Evolutionary conservation across 2,888 invertebrate species (phyloP).

Genomic region (Caenorhabditis sp.): DNA sequence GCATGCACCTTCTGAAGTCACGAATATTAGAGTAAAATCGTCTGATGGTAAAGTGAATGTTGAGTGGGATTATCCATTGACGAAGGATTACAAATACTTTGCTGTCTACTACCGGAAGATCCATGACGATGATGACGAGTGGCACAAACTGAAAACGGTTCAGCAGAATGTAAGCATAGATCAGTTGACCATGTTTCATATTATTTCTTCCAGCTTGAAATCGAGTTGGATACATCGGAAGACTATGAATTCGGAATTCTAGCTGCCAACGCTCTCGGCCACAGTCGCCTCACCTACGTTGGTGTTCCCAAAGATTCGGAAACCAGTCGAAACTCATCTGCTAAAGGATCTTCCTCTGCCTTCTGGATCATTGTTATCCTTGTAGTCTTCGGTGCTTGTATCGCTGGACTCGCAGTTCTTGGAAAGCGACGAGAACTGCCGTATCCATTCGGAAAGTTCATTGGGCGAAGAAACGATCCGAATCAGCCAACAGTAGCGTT

Average conservation of each 20-base stretch:
- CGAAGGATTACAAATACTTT: conserved; percentile 68
- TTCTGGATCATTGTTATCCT: conserved; percentile 64
- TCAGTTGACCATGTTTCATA: background rate
- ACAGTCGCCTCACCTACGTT: conserved; percentile 67
- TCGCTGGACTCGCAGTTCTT: conserved; percentile 57
- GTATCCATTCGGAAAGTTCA: conserved; percentile 67
- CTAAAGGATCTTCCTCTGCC: conserved; percentile 47
- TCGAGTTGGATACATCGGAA: conserved; percentile 51
- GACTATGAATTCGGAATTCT: conserved; percentile 68
- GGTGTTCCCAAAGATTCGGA: conserved; percentile 49
- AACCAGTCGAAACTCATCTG: conserved; percentile 9
- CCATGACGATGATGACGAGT: conserved; percentile 48
- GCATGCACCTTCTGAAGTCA: conserved; percentile 58
- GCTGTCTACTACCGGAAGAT: conserved; percentile 70
- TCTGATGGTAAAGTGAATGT: conserved; percentile 46
- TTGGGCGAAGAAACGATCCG: conserved; percentile 47
- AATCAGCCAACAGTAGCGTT: conserved; percentile 75
- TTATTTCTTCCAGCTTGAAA: conserved; percentile 40
- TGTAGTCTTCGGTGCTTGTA: conserved; percentile 26
- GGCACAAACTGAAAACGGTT: conserved; percentile 60
- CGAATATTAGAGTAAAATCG: conserved; percentile 48
- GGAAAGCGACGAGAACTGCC: conserved; percentile 64
- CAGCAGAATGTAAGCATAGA: conserved; percentile 55
- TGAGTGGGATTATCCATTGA: conserved; percentile 68
- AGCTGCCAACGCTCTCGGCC: conserved; percentile 74